phyloP scores from a whole-genome alignment of 2,113 vertebrate species.

The Chloropsis cyanopogon region DNA sequence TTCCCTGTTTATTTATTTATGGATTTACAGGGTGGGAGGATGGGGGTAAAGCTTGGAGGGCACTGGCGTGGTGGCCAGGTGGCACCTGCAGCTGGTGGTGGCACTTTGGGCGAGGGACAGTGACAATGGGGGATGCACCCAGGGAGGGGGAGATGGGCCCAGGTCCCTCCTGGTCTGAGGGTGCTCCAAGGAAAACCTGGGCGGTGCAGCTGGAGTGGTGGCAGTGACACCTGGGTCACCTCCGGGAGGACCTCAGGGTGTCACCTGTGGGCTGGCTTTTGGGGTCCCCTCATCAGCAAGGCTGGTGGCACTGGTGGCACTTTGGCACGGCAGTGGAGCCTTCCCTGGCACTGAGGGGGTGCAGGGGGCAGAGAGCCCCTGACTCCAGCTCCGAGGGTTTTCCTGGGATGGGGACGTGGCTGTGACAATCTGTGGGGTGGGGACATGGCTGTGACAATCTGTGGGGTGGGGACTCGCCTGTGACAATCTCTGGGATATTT shows the following conservation, averaged over 20 bases:
- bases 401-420: not conserved
- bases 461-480: not conserved
- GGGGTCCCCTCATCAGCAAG: accelerated
- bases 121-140: not conserved
- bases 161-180: accelerated
- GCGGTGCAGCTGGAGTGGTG: accelerated
- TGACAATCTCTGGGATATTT: not conserved
- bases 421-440: not conserved
- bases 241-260: not conserved
- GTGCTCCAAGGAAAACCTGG: too few species aligned
- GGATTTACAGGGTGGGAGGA: not conserved
- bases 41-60: not conserved
- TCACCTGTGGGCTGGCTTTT: not conserved
- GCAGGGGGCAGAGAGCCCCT: not conserved
- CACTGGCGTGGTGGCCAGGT: accelerated
- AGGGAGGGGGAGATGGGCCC: not conserved
- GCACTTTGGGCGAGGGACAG: accelerated
- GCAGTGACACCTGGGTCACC: not conserved
- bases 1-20: not conserved
- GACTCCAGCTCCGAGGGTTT: not conserved
- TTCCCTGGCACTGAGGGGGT: not conserved
- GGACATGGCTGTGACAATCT: not conserved
- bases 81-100: not conserved
- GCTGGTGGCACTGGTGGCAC: not conserved
- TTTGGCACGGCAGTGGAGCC: accelerated